These are phyloP conservation scores for Caenorhabditis afra DNA, from an alignment of 2,888 invertebrate species.

Conservation along the genomic window DNA sequence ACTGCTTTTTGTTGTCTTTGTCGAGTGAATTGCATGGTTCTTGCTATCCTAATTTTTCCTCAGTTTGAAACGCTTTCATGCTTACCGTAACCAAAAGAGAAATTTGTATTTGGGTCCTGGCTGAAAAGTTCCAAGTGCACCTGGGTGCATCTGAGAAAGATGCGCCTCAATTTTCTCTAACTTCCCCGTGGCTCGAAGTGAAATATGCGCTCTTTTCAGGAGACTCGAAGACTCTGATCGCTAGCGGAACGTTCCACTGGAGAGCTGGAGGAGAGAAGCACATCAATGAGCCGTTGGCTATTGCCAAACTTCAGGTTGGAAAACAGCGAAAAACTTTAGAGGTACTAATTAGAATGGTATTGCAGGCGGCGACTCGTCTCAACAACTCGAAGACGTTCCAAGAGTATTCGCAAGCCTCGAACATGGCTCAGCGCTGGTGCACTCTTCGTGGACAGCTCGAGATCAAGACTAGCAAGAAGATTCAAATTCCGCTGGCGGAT, in stretches of 20 bases:
- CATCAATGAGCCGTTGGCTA: slow-evolving; percentile 93
- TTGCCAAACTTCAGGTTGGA: slow-evolving; percentile 86
- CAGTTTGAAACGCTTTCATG: background rate
- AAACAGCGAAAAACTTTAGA: background rate
- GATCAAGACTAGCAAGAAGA: slow-evolving; percentile 86
- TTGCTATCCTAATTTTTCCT: slow-evolving; percentile 12
- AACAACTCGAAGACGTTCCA: slow-evolving; percentile 91
- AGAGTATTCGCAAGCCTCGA: slow-evolving; percentile 89
- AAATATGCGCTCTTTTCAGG: slow-evolving; percentile 76
- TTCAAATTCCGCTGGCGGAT: slow-evolving; percentile 89
- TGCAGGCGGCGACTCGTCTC: slow-evolving; percentile 89
- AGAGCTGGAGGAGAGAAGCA: slow-evolving; percentile 92
- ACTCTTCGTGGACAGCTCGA: slow-evolving; percentile 90
- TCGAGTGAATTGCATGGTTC: slow-evolving; percentile 14
- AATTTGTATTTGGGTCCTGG: background rate
- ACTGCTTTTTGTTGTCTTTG: slow-evolving; percentile 1
- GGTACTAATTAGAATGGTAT: slow-evolving; percentile 10
- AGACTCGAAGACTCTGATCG: slow-evolving; percentile 88
- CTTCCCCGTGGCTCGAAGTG: background rate
- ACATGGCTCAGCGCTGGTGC: slow-evolving; percentile 86
- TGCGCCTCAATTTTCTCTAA: background rate
- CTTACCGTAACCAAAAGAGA: background rate
- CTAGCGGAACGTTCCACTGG: slow-evolving; percentile 97
- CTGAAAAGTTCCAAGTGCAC: too few species aligned
- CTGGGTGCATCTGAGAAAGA: background rate